Evolutionary conservation across 2,888 invertebrate species (phyloP), one percentile per base, ranked within the genome.

Genomic region (Himalopsyche kuldschensis): DNA sequence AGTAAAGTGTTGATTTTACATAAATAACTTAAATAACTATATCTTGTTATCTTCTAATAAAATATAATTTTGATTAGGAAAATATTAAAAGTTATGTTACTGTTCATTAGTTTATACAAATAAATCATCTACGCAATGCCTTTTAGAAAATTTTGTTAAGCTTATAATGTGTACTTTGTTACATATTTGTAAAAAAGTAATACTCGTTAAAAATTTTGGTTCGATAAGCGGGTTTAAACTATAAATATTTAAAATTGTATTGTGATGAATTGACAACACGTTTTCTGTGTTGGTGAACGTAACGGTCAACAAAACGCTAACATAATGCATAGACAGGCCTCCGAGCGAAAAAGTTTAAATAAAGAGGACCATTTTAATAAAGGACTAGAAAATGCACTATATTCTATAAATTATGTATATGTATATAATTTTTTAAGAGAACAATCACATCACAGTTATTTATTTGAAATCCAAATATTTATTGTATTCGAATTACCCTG

Each of bases 151-250:
- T 69, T 69, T 69, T 69, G 69, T 69, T 69, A 69, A 69, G 69
- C 69, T 69, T 69, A 69, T 30, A n/a, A n/a, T n/a, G 11, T 69
- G 11, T 69, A 69, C 69, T 27, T 69, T 30, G 30, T 69, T 27
- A 69, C 69, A n/a, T 69, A 69, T 69, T 69, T 69, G 69, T 69
- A 76, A 76, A 32, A 69, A 69, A 69, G 20, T 69, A 27, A 69
- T 69, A 69, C 69, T 69, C 24, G 47, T 78, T 78, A 32, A 75
- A 48, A 84, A 82, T 84, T 84, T 85, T 85, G 85, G 85, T 85
- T 85, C 85, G 85, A 77, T 79, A 85, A 84, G 84, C 85, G 84
- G 85, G 85, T 85, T 84, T 84, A 84, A 82, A 78, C 20, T 84
- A 84, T 85, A 82, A 79, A 82, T 82, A 78, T 79, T 77, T 77